phyloP scores from a whole-genome alignment of 2,113 vertebrate genomes.

The Neolamprologus fasciatus region DNA sequence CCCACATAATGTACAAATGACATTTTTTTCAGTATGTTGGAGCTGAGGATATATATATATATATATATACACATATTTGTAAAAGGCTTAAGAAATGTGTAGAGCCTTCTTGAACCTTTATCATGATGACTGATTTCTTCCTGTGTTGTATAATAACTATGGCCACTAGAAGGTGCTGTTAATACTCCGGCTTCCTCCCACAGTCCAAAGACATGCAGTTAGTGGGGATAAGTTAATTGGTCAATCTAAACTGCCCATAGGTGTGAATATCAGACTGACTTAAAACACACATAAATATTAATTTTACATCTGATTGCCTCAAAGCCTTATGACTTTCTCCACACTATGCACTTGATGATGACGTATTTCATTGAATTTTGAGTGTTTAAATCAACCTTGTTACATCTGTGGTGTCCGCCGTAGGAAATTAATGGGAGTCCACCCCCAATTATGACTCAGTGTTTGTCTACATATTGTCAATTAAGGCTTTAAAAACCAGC shows the following conservation, averaged over 20 bases:
- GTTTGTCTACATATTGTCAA: accelerated
- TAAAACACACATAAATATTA: background rate
- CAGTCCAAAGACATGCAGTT: background rate
- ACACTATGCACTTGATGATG: background rate
- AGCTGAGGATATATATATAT: background rate
- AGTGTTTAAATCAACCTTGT: background rate
- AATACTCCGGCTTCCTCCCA: background rate
- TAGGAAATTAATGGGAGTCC: background rate
- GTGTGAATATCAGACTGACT: background rate
- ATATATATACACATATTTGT: background rate
- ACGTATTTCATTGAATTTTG: accelerated
- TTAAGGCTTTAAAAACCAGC: background rate
- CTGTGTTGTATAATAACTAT: background rate
- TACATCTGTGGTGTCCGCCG: accelerated
- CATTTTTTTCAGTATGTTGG: background rate
- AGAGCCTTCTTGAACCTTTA: background rate
- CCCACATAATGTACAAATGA: background rate
- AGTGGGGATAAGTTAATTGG: background rate
- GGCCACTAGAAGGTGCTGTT: background rate
- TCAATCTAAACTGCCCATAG: background rate
- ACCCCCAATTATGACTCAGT: background rate
- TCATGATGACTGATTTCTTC: background rate
- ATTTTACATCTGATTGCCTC: background rate
- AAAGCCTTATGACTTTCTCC: background rate
- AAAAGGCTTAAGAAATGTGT: background rate